Percentiles rank a stretch among this genome's conserved stretches.
These are phyloP conservation scores for Myopa tessellatipennis DNA, from an alignment of 2,888 invertebrate species.

Conservation along the genomic window DNA sequence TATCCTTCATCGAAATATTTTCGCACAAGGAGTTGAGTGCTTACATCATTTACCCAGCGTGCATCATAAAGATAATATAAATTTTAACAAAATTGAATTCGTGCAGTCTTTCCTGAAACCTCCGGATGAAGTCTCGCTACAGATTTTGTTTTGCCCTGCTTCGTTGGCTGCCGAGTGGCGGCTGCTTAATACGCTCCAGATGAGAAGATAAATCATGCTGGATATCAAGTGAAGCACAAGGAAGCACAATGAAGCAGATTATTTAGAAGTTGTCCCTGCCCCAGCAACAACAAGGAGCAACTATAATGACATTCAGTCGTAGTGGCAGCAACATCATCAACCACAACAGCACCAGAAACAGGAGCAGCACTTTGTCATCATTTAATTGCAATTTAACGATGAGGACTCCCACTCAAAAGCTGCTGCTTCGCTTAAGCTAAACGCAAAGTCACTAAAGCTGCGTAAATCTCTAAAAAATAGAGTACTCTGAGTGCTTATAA, in stretches of 20 bases:
- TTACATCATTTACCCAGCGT: too few relatives aligned
- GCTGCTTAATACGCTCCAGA: constrained; percentile 17
- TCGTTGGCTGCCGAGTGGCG: background rate
- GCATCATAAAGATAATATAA: too few relatives aligned
- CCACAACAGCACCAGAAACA: background rate
- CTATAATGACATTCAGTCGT: background rate
- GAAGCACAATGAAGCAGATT: background rate
- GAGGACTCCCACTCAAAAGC: constrained; percentile 17
- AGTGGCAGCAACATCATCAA: too few relatives aligned
- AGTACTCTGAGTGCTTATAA: too few relatives aligned
- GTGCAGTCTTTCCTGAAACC: too few relatives aligned
- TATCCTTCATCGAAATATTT: too few relatives aligned
- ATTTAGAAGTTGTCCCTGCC: background rate
- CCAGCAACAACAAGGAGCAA: background rate
- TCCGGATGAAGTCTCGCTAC: too few relatives aligned
- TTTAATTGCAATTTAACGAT: constrained; percentile 29
- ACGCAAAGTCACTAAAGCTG: background rate
- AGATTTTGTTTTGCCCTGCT: background rate
- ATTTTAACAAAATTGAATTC: too few relatives aligned
- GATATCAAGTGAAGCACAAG: background rate
- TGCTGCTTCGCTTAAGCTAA: background rate
- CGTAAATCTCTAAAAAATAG: background rate
- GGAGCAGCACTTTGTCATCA: constrained; percentile 14
- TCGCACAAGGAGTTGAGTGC: too few relatives aligned
- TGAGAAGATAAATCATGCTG: background rate